These are phyloP conservation scores for Dendrolimus pini DNA, from an alignment of 2,888 invertebrate species.

Conservation along the genomic window DNA sequence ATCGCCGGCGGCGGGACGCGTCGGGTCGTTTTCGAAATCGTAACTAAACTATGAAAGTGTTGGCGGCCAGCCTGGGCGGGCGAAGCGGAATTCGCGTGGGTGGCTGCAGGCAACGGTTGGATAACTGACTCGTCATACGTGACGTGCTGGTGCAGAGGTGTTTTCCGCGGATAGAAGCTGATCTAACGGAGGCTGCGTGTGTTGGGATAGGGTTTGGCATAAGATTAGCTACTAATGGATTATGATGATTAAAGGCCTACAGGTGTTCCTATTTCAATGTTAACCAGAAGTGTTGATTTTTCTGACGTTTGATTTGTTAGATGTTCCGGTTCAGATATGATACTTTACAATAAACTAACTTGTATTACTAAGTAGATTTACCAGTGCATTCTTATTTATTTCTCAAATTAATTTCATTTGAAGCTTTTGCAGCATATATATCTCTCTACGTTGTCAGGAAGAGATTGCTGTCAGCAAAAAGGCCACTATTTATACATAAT, in stretches of 20 bases:
- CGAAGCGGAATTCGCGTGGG: constrained; percentile 65
- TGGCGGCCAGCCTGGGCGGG: constrained; percentile 68
- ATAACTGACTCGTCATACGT: constrained; percentile 57
- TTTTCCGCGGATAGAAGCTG: constrained; percentile 69
- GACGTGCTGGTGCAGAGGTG: constrained; percentile 71
- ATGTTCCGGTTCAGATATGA: not conserved
- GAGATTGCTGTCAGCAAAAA: too few relatives aligned
- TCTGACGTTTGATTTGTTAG: too few relatives aligned
- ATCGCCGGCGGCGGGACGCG: constrained; percentile 75
- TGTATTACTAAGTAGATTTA: too few relatives aligned
- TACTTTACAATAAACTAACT: too few relatives aligned
- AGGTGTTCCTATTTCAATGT: not conserved
- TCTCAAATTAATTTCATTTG: too few relatives aligned
- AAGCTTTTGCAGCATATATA: too few relatives aligned
- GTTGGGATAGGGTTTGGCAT: constrained; percentile 24
- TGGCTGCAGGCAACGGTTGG: constrained; percentile 56
- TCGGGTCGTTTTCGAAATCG: constrained; percentile 78
- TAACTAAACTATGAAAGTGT: constrained; percentile 75
- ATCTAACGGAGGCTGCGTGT: constrained; percentile 35
- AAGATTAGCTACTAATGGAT: not conserved
- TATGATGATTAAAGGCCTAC: not conserved
- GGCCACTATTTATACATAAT: too few relatives aligned
- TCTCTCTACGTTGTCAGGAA: too few relatives aligned
- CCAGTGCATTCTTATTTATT: too few relatives aligned
- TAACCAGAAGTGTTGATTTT: not conserved